Evolutionary conservation across 1,140 invertebrate species (phyloP).

Genomic region (Eurosta solidaginis): DNA sequence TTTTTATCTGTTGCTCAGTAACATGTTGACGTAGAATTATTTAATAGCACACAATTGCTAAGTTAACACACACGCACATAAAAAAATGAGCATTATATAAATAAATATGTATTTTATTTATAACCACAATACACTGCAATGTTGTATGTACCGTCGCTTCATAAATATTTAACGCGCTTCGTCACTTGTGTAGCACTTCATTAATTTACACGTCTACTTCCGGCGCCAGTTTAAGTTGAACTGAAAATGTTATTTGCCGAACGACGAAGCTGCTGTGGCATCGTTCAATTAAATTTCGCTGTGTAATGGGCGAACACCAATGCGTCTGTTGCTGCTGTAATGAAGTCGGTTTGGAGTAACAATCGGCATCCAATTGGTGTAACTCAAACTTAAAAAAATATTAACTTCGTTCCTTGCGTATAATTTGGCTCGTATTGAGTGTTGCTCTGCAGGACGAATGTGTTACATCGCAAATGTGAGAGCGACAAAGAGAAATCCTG

Average conservation of each 20-base stretch:
- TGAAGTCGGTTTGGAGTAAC: background rate
- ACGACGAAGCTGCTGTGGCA: conserved; percentile 10
- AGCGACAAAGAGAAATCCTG: too few species aligned
- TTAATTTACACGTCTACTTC: conserved; percentile 22
- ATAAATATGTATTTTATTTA: too few species aligned
- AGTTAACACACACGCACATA: background rate
- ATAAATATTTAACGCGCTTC: too few species aligned
- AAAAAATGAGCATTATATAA: too few species aligned
- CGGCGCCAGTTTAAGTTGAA: conserved; percentile 17
- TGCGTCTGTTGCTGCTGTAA: background rate
- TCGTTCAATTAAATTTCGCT: background rate
- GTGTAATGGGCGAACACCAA: background rate
- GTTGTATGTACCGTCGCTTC: background rate
- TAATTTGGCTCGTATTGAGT: background rate
- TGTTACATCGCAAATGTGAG: too few species aligned
- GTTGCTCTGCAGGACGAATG: too few species aligned
- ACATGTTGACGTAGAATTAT: too few species aligned
- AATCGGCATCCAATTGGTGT: background rate
- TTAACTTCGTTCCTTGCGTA: background rate
- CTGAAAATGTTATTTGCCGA: conserved; percentile 2
- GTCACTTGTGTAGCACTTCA: background rate
- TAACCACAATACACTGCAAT: too few species aligned
- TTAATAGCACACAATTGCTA: too few species aligned
- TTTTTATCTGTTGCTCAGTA: too few species aligned
- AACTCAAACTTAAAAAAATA: background rate